phyloP scores from a whole-genome alignment of 1,140 invertebrate genomes.

The Pogonomyrmex californicus region DNA sequence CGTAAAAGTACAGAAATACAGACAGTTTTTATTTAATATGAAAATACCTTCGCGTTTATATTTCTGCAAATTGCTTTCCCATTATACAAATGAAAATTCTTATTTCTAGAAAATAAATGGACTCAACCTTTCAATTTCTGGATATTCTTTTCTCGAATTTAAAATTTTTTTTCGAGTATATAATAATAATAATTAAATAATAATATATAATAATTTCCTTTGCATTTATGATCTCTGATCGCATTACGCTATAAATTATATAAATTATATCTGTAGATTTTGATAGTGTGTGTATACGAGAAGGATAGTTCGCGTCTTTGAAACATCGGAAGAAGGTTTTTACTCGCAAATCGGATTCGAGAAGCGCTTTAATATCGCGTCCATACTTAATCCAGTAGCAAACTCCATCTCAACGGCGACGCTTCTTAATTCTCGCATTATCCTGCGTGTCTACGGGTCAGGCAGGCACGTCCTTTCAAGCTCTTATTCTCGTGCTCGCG shows the following conservation, averaged over 20 bases:
- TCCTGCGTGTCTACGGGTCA: conserved; percentile 67
- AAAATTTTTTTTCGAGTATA: background rate
- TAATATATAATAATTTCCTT: background rate
- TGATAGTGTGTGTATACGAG: background rate
- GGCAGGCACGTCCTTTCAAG: conserved; percentile 68
- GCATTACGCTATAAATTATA: conserved; percentile 16
- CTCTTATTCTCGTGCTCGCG: conserved; percentile 63
- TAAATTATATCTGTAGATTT: conserved; percentile 22
- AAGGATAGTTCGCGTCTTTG: background rate
- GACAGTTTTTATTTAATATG: conserved; percentile 26
- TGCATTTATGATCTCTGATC: background rate
- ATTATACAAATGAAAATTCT: background rate
- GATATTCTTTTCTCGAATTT: background rate
- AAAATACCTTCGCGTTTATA: conserved; percentile 28
- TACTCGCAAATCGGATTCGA: conserved; percentile 51
- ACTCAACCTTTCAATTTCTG: background rate
- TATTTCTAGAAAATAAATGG: background rate
- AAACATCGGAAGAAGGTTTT: conserved; percentile 18
- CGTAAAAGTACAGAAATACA: conserved; percentile 37
- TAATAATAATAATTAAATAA: background rate
- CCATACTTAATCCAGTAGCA: conserved; percentile 66
- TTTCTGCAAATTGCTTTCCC: conserved; percentile 2
- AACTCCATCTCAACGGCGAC: conserved; percentile 46
- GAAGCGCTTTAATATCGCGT: conserved; percentile 44
- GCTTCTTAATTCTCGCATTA: conserved; percentile 71